Evolutionary conservation across 2,888 invertebrate genomes (phyloP).

Genomic region (Myopa testacea): DNA sequence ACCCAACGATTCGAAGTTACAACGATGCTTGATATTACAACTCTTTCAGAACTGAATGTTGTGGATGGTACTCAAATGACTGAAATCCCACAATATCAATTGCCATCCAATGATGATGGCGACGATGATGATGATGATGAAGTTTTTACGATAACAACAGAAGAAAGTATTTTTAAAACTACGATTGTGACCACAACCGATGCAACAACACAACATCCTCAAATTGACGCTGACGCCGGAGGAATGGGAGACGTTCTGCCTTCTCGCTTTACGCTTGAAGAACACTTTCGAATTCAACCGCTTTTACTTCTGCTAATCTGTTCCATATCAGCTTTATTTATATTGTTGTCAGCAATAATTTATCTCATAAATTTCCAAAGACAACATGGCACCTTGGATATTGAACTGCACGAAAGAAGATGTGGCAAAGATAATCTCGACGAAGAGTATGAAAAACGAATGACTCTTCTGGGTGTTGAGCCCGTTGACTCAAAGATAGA

Average conservation of each 20-base stretch:
- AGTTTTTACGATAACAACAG: no score
- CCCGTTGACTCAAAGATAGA: background rate
- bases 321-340: slow-evolving; percentile 60
- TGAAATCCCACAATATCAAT: no score
- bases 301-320: slow-evolving; percentile 55
- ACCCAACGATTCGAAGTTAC: no score
- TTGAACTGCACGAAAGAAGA: slow-evolving; percentile 65
- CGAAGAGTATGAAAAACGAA: slow-evolving; percentile 51
- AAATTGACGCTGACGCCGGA: background rate
- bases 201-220: no score
- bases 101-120: no score
- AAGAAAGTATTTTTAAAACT: no score
- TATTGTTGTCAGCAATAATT: slow-evolving; percentile 57
- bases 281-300: background rate
- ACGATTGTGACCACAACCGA: no score
- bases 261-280: background rate
- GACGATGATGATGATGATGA: no score
- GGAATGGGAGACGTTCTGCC: background rate
- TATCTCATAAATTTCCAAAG: slow-evolving; percentile 62
- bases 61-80: no score
- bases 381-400: slow-evolving; percentile 63
- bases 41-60: no score
- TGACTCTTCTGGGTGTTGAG: slow-evolving; percentile 11
- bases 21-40: no score
- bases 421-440: slow-evolving; percentile 62